Evolutionary conservation across 2,888 invertebrate species (phyloP).

Genomic region (Pharmacophagus antenor): DNA sequence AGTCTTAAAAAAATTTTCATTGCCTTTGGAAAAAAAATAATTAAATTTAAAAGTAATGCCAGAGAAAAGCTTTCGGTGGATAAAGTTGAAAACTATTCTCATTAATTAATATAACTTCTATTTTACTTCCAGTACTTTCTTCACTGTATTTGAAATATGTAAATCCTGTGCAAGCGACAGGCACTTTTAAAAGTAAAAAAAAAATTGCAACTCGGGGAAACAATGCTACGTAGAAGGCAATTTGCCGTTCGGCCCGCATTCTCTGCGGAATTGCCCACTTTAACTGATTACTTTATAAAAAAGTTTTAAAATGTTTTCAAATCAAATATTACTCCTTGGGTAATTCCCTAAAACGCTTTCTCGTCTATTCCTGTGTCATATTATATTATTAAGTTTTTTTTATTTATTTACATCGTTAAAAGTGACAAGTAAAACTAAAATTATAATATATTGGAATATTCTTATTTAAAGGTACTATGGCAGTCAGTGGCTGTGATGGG

Average conservation of each 20-base stretch:
- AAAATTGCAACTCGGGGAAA: conserved; percentile 20
- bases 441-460: too few relatives aligned
- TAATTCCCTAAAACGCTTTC: not conserved
- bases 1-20: not conserved
- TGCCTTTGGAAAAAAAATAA: not conserved
- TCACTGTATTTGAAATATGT: conserved; percentile 31
- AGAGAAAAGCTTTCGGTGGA: not conserved
- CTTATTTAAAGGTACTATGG: too few relatives aligned
- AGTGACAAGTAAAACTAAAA: too few relatives aligned
- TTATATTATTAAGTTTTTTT: not conserved
- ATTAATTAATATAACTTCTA: conserved; percentile 24
- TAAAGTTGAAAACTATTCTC: conserved; percentile 11
- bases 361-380: not conserved
- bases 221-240: conserved; percentile 19
- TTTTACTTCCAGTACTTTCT: conserved; percentile 14
- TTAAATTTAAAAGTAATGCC: not conserved
- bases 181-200: conserved; percentile 21
- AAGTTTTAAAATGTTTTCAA: not conserved
- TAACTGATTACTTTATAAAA: not conserved
- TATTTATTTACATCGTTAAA: not conserved
- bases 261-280: conserved; percentile 13
- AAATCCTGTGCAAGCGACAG: conserved; percentile 19
- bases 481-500: too few relatives aligned
- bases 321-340: not conserved
- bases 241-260: conserved; percentile 7